Evolutionary conservation across 2,888 invertebrate species (phyloP).

Genomic region (Sinohyriopsis cumingii): DNA sequence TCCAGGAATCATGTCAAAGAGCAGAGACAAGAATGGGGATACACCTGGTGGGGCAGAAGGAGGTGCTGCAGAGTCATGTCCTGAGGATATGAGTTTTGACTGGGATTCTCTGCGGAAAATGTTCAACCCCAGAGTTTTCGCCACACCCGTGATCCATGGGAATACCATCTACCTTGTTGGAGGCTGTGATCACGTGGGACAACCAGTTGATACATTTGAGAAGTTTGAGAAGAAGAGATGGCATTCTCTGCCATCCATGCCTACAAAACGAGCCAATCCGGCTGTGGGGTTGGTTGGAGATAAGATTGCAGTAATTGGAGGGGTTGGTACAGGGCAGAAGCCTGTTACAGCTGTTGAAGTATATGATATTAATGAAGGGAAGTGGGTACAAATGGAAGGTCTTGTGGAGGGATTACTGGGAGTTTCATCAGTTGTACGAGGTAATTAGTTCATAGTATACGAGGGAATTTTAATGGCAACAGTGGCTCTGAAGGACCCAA

Average conservation of each 20-base stretch:
- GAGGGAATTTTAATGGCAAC: too few species aligned
- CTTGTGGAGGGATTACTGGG: conserved; percentile 61
- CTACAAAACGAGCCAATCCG: conserved; percentile 66
- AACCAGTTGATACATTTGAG: conserved; percentile 66
- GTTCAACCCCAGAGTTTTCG: conserved; percentile 67
- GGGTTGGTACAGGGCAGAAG: conserved; percentile 63
- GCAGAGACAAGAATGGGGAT: too few species aligned
- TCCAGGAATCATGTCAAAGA: too few species aligned
- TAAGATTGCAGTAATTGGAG: conserved; percentile 63
- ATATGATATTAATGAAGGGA: conserved; percentile 59
- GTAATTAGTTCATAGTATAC: conserved; percentile 29
- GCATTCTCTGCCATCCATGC: conserved; percentile 59
- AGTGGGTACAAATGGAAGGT: conserved; percentile 57
- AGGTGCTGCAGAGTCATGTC: too few species aligned
- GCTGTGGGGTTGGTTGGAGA: conserved; percentile 52
- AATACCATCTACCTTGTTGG: conserved; percentile 65
- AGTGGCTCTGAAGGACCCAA: too few species aligned
- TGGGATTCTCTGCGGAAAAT: conserved; percentile 56
- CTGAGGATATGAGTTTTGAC: background rate
- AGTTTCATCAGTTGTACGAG: conserved; percentile 61
- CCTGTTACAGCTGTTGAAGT: conserved; percentile 66
- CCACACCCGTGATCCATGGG: conserved; percentile 55
- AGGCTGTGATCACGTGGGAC: conserved; percentile 68
- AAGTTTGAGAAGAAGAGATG: conserved; percentile 58
- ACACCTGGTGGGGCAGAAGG: too few species aligned